A percentile compares a stretch with the other conserved stretches of the same genome.
These are phyloP conservation scores for Micrasema longulum DNA, from an alignment of 1,140 invertebrate species.

Conservation along the genomic window DNA sequence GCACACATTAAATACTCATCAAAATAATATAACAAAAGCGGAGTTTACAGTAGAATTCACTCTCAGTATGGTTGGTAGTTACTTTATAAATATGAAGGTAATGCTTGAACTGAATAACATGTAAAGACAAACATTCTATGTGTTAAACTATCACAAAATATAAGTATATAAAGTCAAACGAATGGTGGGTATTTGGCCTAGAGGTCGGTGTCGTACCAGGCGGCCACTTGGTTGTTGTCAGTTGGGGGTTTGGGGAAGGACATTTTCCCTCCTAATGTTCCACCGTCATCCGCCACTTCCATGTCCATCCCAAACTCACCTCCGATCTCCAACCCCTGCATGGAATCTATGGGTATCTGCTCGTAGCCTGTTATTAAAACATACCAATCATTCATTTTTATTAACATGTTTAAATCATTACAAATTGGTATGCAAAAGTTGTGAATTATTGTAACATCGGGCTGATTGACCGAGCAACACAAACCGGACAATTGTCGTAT, in stretches of 20 bases:
- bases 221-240: slow-evolving; percentile 90
- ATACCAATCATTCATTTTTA: neutral
- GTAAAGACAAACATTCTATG: too few relatives aligned
- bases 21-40: neutral
- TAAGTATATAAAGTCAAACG: slow-evolving; percentile 34
- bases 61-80: too few relatives aligned
- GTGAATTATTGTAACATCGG: too few relatives aligned
- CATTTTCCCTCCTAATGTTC: slow-evolving; percentile 86
- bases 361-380: slow-evolving; percentile 82
- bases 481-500: slow-evolving; percentile 7
- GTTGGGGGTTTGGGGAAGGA: slow-evolving; percentile 87
- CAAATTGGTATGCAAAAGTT: too few relatives aligned
- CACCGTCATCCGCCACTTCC: slow-evolving; percentile 82
- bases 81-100: too few relatives aligned
- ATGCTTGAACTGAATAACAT: too few relatives aligned
- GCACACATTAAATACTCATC: slow-evolving; percentile 4
- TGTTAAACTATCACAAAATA: slow-evolving; percentile 52
- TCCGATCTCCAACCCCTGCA: slow-evolving; percentile 94
- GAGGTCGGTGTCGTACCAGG: slow-evolving; percentile 97
- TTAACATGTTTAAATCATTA: too few relatives aligned
- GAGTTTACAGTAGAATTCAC: neutral
- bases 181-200: slow-evolving; percentile 65
- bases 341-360: slow-evolving; percentile 95
- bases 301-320: slow-evolving; percentile 84
- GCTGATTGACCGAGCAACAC: too few relatives aligned